A percentile compares a stretch with the other conserved stretches of the same genome.
phyloP scores from a whole-genome alignment of 2,113 vertebrate genomes.

The Ahaetulla prasina region DNA sequence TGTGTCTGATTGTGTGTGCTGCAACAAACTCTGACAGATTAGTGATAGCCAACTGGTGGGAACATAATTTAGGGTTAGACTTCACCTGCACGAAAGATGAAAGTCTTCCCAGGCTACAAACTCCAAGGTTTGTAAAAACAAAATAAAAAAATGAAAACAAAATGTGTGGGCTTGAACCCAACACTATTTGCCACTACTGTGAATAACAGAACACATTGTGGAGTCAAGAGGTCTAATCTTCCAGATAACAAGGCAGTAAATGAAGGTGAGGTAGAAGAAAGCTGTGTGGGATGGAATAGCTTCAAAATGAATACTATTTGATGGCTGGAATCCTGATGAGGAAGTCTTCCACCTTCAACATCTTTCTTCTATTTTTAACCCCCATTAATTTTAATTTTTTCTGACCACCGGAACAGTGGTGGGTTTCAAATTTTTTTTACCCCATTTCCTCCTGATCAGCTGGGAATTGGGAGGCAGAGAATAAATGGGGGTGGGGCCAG shows the following conservation, averaged over 20 bases:
- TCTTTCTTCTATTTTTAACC: not conserved
- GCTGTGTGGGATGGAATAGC: not conserved
- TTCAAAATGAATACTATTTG: not conserved
- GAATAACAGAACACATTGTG: no score
- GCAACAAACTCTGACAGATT: no score
- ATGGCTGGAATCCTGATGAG: not conserved
- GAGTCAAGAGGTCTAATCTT: no score
- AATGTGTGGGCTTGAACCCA: not conserved
- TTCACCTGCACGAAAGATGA: not conserved
- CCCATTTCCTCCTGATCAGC: no score
- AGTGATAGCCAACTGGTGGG: not conserved
- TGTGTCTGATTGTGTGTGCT: no score
- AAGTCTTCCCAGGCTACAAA: not conserved
- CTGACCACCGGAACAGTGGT: no score
- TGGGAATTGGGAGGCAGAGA: no score
- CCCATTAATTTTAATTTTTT: no score
- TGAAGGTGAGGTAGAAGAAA: not conserved
- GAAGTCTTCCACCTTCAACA: not conserved
- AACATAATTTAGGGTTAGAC: not conserved
- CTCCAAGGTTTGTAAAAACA: not conserved
- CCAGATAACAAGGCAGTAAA: not conserved
- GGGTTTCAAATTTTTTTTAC: no score
- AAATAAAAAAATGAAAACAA: not conserved
- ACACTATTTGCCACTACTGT: no score
- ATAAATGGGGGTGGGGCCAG: no score